Base-by-base conservation (phyloP, 2,797 vertebrate species). In the Tachyglossus aculeatus region DNA sequence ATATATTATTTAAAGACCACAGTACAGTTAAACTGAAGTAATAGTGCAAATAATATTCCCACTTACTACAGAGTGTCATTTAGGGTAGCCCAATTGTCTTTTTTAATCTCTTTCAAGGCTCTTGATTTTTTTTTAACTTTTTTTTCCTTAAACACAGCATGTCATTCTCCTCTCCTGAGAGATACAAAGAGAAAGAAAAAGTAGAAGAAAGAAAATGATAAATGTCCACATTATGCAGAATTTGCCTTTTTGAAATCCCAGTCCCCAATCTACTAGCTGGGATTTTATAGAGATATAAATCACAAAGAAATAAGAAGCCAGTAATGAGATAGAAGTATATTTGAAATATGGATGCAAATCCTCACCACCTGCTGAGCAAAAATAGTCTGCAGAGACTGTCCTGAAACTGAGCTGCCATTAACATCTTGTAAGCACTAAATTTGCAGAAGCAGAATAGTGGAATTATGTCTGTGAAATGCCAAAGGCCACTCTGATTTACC, bases 291-390 rank as follows among this genome's bases (percentile, higher is more conserved):
- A 86, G 74, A 82, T 47, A 91, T 92, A 92, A 93, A 91, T 93
- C 88, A 90, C 58, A 71, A 87, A 88, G 88, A 91, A 93, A 90
- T 91, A 90, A 90, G 88, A 90, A 90, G 60, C 78, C 27, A 63
- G 86, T 90, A 93, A 92, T 92, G 85, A 93, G 90, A 89, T 70
- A 88, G 88, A 93, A 88, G 76, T 91, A 81, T 85, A 86, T 86
- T 85, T 93, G 90, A 93, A 93, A 91, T 93, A 93, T 88, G 77
- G 80, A 92, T 91, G 83, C 83, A 88, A 89, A 93, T 92, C 82
- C 73, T 81, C 76, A 85, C 82, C 89, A 92, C 89, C 87, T 91
- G 85, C 89, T 89, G 91, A 90, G 86, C 44, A 65, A 84, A 92
- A 92, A 83, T 71, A 87, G 74, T 90, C 86, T 90, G 59, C 54